Percentiles rank a stretch among this genome's conserved stretches.
phyloP scores from a whole-genome alignment of 2,888 invertebrate species.

The Cataglyphis altisquamis region DNA sequence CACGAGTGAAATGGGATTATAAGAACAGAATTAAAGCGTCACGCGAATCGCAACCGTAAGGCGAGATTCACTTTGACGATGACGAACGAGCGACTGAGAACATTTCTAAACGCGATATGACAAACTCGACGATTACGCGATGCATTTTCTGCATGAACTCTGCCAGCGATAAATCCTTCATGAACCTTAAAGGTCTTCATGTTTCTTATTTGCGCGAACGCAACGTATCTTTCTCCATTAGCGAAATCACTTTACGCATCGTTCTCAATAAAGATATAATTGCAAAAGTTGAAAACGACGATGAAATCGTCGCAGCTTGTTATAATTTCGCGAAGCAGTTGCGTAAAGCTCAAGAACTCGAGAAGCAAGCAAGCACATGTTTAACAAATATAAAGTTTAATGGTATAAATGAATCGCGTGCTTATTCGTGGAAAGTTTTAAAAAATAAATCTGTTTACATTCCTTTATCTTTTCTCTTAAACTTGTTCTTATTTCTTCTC shows the following conservation, averaged over 20 bases:
- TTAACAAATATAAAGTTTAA: slow-evolving; percentile 19
- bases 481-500: neutral
- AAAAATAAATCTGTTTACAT: neutral
- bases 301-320: slow-evolving; percentile 39
- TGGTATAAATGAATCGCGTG: neutral
- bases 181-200: slow-evolving; percentile 11
- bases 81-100: slow-evolving; percentile 42
- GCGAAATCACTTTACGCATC: slow-evolving; percentile 40
- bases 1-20: neutral
- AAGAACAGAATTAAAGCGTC: slow-evolving; percentile 25
- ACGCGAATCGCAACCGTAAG: slow-evolving; percentile 6
- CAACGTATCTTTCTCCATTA: slow-evolving; percentile 47
- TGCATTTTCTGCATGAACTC: slow-evolving; percentile 39
- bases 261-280: slow-evolving; percentile 18
- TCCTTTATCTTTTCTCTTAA: neutral
- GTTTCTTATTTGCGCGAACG: slow-evolving; percentile 35
- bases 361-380: neutral
- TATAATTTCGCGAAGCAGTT: slow-evolving; percentile 14
- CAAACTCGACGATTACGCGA: slow-evolving; percentile 39
- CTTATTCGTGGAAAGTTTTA: neutral
- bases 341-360: slow-evolving; percentile 1
- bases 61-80: slow-evolving; percentile 43
- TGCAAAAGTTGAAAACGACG: slow-evolving; percentile 35
- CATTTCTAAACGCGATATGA: slow-evolving; percentile 23
- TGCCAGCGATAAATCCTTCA: slow-evolving; percentile 37